Evolutionary conservation across 1,140 invertebrate species (phyloP).

Genomic region (Camponotus pennsylvanicus): DNA sequence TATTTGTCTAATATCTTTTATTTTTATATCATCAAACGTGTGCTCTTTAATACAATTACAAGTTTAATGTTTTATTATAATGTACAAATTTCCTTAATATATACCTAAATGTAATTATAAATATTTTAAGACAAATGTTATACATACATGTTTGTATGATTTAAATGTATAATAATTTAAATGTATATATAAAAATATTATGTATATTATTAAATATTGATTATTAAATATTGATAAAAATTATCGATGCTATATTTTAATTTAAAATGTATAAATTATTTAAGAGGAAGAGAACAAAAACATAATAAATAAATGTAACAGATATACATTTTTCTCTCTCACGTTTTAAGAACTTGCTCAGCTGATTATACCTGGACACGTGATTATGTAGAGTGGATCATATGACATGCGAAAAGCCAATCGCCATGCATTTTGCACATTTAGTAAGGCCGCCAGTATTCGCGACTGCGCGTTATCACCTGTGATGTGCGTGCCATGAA

Average conservation of each 20-base stretch:
- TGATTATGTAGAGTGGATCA: not conserved
- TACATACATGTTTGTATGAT: too few species aligned
- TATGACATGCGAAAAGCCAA: not conserved
- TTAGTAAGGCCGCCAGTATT: not conserved
- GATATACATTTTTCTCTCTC: not conserved
- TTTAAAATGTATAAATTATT: not conserved
- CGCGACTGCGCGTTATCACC: slow-evolving; percentile 34
- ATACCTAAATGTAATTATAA: too few species aligned
- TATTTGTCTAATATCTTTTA: too few species aligned
- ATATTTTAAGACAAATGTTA: too few species aligned
- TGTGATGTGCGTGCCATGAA: slow-evolving; percentile 3
- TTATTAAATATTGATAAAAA: too few species aligned
- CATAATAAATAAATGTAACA: not conserved
- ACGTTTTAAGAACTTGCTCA: not conserved
- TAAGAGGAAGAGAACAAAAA: not conserved
- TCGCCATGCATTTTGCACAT: not conserved
- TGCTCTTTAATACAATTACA: too few species aligned
- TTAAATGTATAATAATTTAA: too few species aligned
- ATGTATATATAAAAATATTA: too few species aligned
- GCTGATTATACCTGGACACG: not conserved
- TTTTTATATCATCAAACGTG: too few species aligned
- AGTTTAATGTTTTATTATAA: too few species aligned
- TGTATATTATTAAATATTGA: too few species aligned
- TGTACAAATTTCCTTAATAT: too few species aligned
- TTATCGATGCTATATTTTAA: not conserved